phyloP scores from a whole-genome alignment of 1,140 invertebrate genomes.

The Papilio aristodemus region DNA sequence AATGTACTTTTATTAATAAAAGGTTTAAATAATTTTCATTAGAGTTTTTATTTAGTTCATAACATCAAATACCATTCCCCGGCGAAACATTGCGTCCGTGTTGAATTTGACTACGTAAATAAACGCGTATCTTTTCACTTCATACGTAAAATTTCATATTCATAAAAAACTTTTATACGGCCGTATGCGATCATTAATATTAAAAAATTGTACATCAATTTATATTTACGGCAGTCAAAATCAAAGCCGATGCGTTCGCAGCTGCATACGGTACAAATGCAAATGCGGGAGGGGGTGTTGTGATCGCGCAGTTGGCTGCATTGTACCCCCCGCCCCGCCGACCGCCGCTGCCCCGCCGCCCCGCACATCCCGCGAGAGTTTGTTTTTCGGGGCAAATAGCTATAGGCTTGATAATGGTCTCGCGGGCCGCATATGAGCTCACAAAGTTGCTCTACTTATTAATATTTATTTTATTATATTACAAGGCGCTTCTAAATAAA shows the following conservation, averaged over 20 bases:
- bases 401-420: slow-evolving; percentile 80
- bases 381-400: slow-evolving; percentile 80
- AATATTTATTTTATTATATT: background rate
- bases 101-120: slow-evolving; percentile 32
- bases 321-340: slow-evolving; percentile 53
- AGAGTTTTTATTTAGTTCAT: slow-evolving; percentile 26
- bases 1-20: background rate
- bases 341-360: slow-evolving; percentile 41
- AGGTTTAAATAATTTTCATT: background rate
- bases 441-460: slow-evolving; percentile 55
- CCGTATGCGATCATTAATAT: slow-evolving; percentile 35
- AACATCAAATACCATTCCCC: slow-evolving; percentile 23
- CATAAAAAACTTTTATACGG: slow-evolving; percentile 33
- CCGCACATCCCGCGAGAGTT: slow-evolving; percentile 75
- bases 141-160: slow-evolving; percentile 33
- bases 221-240: slow-evolving; percentile 55
- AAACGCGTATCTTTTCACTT: slow-evolving; percentile 28
- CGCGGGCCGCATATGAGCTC: slow-evolving; percentile 52
- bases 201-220: slow-evolving; percentile 35
- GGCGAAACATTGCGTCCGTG: slow-evolving; percentile 15
- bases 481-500: background rate
- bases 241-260: slow-evolving; percentile 59
- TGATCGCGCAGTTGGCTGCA: slow-evolving; percentile 76
- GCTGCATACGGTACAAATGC: slow-evolving; percentile 59
- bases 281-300: slow-evolving; percentile 64